phyloP scores from a whole-genome alignment of 2,113 vertebrate genomes.

The Odontophorus gujanensis region DNA sequence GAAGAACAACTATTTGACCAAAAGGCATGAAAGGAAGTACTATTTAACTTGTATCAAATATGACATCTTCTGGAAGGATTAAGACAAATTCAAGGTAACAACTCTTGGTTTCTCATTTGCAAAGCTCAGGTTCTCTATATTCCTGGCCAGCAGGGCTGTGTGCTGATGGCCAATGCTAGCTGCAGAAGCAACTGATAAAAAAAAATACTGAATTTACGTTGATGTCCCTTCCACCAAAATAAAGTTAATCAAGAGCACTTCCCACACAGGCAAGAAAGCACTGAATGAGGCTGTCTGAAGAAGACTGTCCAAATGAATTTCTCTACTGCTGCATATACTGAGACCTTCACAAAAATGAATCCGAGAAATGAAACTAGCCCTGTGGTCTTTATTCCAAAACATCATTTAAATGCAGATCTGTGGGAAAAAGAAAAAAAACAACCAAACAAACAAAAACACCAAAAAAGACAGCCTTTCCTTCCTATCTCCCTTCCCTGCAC shows the following conservation, averaged over 20 bases:
- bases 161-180: background rate
- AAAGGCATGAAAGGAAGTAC: background rate
- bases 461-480: background rate
- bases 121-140: background rate
- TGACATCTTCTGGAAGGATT: background rate
- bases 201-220: background rate
- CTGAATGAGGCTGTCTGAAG: background rate
- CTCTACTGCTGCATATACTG: background rate
- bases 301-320: background rate
- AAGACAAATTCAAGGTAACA: background rate
- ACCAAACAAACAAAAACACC: background rate
- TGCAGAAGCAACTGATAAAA: background rate
- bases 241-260: background rate
- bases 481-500: background rate
- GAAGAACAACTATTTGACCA: background rate
- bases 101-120: background rate
- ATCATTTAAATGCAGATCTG: background rate
- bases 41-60: background rate
- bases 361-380: slow-evolving; percentile 1
- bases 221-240: background rate
- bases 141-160: background rate
- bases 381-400: background rate
- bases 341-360: background rate
- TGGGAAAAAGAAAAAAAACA: no score
- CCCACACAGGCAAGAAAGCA: background rate